Evolutionary conservation across 2,797 vertebrate species (phyloP).

Genomic region (Danio kyathit): DNA sequence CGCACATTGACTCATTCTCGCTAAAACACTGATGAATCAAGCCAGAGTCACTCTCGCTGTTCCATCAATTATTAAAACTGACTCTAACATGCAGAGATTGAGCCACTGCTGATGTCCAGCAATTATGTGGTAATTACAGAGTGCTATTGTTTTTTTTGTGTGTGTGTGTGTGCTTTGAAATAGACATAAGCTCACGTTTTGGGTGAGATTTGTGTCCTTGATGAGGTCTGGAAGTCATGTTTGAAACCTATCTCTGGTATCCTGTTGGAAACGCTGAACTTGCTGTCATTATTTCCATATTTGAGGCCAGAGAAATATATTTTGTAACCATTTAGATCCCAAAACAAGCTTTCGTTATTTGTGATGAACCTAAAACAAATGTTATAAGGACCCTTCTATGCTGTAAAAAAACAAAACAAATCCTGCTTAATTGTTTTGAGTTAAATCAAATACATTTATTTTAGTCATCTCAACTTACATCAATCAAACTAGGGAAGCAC

Average conservation of each 20-base stretch:
- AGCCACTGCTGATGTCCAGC: not conserved
- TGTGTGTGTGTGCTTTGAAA: not conserved
- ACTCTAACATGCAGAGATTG: conserved; percentile 10
- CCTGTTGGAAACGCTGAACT: not conserved
- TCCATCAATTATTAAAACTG: conserved; percentile 44
- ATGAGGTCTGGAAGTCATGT: not conserved
- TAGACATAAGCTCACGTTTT: not conserved
- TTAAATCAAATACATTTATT: too few relatives aligned
- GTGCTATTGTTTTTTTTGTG: not conserved
- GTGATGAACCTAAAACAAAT: not conserved
- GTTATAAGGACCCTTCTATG: not conserved
- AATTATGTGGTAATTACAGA: not conserved
- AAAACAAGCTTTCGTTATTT: not conserved
- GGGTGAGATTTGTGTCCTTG: not conserved
- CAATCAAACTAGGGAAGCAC: too few relatives aligned
- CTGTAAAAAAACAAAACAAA: too few relatives aligned
- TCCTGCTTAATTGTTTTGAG: too few relatives aligned
- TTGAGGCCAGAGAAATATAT: not conserved
- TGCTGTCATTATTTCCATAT: conserved; percentile 6
- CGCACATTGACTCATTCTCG: conserved; percentile 51
- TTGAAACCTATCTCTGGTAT: not conserved
- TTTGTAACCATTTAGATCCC: not conserved
- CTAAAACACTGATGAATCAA: conserved; percentile 39
- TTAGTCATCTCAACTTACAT: too few relatives aligned
- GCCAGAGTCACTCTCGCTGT: conserved; percentile 44